Evolutionary conservation across 2,113 vertebrate species (phyloP).

Genomic region (Salvelinus namaycush): DNA sequence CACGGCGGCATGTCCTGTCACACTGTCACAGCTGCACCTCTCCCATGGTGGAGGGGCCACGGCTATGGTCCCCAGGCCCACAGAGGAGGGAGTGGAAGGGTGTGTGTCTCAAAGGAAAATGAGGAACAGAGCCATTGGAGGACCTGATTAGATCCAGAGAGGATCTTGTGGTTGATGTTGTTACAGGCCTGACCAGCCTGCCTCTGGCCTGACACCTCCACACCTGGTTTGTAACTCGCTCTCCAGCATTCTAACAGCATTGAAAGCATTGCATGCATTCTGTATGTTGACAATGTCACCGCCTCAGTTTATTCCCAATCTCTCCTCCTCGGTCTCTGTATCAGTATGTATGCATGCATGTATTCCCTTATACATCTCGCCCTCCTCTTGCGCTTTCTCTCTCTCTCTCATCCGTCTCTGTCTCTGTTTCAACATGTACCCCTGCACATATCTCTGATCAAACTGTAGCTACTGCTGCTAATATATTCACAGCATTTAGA

Average conservation of each 20-base stretch:
- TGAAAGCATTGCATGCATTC: background rate
- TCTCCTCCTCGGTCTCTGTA: no score
- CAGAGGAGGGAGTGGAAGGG: background rate
- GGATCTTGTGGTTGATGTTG: background rate
- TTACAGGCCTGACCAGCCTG: background rate
- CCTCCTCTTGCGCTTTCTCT: no score
- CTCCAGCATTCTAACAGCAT: background rate
- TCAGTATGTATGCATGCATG: no score
- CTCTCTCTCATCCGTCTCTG: no score
- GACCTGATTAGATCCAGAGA: no score
- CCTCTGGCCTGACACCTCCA: background rate
- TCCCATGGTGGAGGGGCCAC: background rate
- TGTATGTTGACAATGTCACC: no score
- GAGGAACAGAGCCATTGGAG: background rate
- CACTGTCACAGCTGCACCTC: constrained; percentile 28
- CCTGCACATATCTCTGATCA: constrained; percentile 32
- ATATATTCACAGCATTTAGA: constrained; percentile 37
- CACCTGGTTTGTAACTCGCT: constrained; percentile 3
- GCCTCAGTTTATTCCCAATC: no score
- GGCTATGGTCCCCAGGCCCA: background rate
- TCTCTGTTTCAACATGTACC: constrained; percentile 2
- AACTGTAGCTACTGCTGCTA: constrained; percentile 33
- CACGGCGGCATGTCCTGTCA: constrained; percentile 23
- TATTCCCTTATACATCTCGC: background rate
- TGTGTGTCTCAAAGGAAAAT: background rate